Base-by-base conservation (phyloP, 2,888 invertebrate species). In the Copidosoma aretas region DNA sequence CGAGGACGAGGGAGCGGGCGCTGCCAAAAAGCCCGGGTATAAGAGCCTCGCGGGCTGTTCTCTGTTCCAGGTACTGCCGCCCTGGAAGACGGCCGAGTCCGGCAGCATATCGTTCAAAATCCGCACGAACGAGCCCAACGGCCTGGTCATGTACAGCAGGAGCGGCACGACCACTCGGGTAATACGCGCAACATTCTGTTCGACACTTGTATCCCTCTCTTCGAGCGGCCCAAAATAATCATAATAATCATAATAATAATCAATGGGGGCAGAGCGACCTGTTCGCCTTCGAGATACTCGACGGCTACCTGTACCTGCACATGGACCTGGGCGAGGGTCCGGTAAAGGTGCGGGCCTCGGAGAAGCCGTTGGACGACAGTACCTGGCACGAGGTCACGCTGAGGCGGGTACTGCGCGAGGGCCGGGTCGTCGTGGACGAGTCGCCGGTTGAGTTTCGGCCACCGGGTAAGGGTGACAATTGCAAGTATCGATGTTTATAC, bases 51-150 rank as follows among this genome's bases (percentile, higher is more conserved):
- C 32, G 32, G 32, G 32, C 65, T 72, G 71, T 73, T 74, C 74
- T 79, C 78, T 80, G 80, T 85, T 85, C 74, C 88, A 93, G 93
- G 90, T 93, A 63, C 85, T 97, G 78, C 95, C 96, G 54, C 91
- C 93, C 65, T 96, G 96, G 96, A 94, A 95, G 82, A 93, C 94
- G 1, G 92, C 93, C 80, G 91, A 93, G 80, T 90, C 92, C 32
- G 96, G 96, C 71, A 93, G 93, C 39, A 92, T 97, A 80, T 92
- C 94, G 54, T 94, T 97, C 86, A 95, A 97, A 86, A 95, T 98
- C 81, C 91, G 97, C 72, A 98, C 98, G 57, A 95, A 93, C 82
- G 97, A 98, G 84, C 92, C 94, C 10, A 95, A 97, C 80, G 98
- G 98, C 25, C 88, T 98, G 75, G 90, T 98, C 65, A 90, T 98